A percentile compares a stretch with the other conserved stretches of the same genome.
Evolutionary conservation across 2,797 vertebrate species (phyloP).

Genomic region (Leptoclinus maculatus): DNA sequence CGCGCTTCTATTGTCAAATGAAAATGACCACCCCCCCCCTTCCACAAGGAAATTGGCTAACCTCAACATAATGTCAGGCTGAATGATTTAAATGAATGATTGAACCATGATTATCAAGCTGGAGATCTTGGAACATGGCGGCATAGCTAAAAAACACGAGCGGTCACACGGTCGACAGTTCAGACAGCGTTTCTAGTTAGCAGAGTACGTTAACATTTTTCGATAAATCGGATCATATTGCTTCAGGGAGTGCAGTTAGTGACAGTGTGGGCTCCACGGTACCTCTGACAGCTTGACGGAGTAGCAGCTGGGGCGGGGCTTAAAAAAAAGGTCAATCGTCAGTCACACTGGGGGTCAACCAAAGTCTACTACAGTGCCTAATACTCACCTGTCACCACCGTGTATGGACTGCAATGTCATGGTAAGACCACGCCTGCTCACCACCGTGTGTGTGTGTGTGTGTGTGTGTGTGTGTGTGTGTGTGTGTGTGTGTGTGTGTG

Average conservation of each 20-base stretch:
- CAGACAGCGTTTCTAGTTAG: too few relatives aligned
- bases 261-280: not conserved
- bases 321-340: not conserved
- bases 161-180: too few relatives aligned
- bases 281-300: not conserved
- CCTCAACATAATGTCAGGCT: too few relatives aligned
- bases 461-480: not conserved
- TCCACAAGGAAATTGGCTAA: too few relatives aligned
- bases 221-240: not conserved
- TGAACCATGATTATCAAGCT: too few relatives aligned
- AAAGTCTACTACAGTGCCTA: not conserved
- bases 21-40: too few relatives aligned
- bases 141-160: too few relatives aligned
- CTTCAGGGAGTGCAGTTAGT: not conserved
- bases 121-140: too few relatives aligned
- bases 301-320: not conserved
- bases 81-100: too few relatives aligned
- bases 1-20: too few relatives aligned
- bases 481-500: slow-evolving; percentile 14
- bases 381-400: not conserved
- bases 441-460: not conserved
- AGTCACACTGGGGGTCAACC: not conserved
- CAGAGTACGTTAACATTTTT: not conserved
- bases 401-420: not conserved
- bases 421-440: slow-evolving; percentile 16